Percentiles rank a stretch among this genome's conserved stretches.
Conservation (phyloP, 2,888 invertebrate genomes). For the Malthinus seriepunctatus region DNA sequence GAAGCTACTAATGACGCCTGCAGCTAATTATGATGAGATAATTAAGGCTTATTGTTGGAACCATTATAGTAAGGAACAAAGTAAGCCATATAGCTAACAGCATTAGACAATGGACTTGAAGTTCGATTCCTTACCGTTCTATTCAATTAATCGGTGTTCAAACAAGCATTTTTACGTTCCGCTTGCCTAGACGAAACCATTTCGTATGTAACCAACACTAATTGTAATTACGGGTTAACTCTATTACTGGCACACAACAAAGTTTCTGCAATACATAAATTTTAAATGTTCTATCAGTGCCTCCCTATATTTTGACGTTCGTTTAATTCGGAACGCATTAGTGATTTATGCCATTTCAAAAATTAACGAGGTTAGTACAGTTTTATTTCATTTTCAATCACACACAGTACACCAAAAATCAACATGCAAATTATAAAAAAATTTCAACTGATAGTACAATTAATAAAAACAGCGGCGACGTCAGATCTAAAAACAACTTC, state of each 20-base stretch:
- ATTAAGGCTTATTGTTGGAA: conserved; percentile 19
- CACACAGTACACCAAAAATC: no score
- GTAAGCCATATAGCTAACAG: conserved; percentile 16
- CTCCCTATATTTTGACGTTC: conserved; percentile 10
- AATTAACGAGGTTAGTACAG: conserved; percentile 1
- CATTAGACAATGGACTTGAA: conserved; percentile 14
- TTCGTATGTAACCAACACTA: conserved; percentile 22
- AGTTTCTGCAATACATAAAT: conserved; percentile 14
- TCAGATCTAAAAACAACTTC: no score
- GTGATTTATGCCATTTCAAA: conserved; percentile 5
- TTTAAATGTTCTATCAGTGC: conserved; percentile 8
- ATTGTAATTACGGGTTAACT: conserved; percentile 19
- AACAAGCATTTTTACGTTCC: conserved; percentile 20
- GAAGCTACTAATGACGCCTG: conserved; percentile 14
- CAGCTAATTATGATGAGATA: conserved; percentile 24
- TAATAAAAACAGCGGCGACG: no score
- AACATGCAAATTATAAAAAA: no score
- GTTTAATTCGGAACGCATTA: conserved; percentile 6
- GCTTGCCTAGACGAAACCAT: conserved; percentile 18
- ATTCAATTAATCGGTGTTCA: conserved; percentile 26
- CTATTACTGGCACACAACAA: conserved; percentile 10
- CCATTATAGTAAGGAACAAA: conserved; percentile 16
- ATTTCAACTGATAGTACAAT: no score
- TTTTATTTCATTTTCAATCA: conserved; percentile 1
- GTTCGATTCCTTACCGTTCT: conserved; percentile 20